Base-by-base conservation (phyloP, 1,140 invertebrate species). In the Anastrepha ludens region DNA sequence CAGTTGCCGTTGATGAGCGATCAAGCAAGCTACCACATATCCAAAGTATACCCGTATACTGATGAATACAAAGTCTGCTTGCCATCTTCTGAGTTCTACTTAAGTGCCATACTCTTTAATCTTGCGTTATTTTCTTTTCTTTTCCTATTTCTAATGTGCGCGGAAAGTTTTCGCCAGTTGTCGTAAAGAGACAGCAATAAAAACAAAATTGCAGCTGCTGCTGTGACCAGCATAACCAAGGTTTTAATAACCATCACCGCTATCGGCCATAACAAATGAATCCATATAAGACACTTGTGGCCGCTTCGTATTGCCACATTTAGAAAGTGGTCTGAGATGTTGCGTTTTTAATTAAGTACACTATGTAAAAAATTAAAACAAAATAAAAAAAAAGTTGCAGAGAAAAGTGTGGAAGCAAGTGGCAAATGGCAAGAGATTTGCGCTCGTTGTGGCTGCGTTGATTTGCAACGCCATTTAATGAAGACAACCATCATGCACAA, bases 271-370 rank as follows among this genome's bases (percentile, higher is more conserved):
- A 81, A 55, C 47, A 70, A 70, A 81, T 81, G 74, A 81, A 55
- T 11, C 74, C 74, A 81, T 55, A 81, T 81, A 55, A 81, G 47
- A 81, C 20, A n/a, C 74, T 81, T 81, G 74, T 81, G 74, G 47
- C 74, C 70, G 70, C 15, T 74, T 81, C 20, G 74, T 81, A 81
- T 81, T 81, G 74, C 74, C 74, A 81, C 74, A 81, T 81, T 81
- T 81, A 81, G 74, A 81, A 81, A 81, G 74, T 81, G 74, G 74
- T 81, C 55, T 81, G 74, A 81, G 55, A 81, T 81, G 74, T 81
- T 81, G 74, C 47, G 74, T 81, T 81, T 81, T 81, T 81, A 81
- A 81, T 81, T 81, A 55, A 81, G 47, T 50, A 20, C 17, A 81
- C 44, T 81, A 4, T 62, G 60, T 4, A 62, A n/a, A 17, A 58